Percentiles rank a stretch among this genome's conserved stretches.
phyloP scores from a whole-genome alignment of 2,888 invertebrate species.

The Brachyptera putata region DNA sequence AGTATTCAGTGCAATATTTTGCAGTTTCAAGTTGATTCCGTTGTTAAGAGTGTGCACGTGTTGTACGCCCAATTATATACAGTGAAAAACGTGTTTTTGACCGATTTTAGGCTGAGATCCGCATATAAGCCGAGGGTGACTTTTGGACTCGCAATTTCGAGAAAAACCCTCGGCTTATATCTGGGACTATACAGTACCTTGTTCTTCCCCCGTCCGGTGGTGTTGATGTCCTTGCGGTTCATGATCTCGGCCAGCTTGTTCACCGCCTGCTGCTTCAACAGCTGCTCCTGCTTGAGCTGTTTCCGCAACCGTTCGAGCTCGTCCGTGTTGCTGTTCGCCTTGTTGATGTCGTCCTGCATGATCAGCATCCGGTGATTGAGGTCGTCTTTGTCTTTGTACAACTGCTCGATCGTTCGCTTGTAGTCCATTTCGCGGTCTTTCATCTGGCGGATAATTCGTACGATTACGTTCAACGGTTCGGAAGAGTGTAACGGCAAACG shows the following conservation, averaged over 20 bases:
- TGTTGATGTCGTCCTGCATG: conserved; percentile 62
- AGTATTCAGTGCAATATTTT: no score
- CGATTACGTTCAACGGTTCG: no score
- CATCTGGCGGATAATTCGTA: conserved; percentile 41
- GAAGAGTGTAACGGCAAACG: no score
- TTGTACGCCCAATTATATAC: no score
- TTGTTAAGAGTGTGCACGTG: no score
- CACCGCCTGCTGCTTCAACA: conserved; percentile 90
- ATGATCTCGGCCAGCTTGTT: conserved; percentile 96
- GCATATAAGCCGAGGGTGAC: no score
- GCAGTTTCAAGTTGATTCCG: no score
- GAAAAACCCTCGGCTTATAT: no score
- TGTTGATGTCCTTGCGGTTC: conserved; percentile 82
- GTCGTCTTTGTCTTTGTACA: conserved; percentile 76
- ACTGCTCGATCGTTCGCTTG: conserved; percentile 61
- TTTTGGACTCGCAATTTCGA: no score
- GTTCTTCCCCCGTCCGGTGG: conserved; percentile 72
- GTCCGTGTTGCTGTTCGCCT: conserved; percentile 63
- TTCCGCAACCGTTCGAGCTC: conserved; percentile 77
- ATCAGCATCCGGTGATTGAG: conserved; percentile 69
- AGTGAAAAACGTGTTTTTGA: no score
- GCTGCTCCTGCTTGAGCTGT: conserved; percentile 80
- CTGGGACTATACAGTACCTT: conserved; percentile 53
- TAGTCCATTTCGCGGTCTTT: conserved; percentile 74
- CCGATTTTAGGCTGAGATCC: no score